Evolutionary conservation across 2,113 vertebrate species (phyloP).

Genomic region (Choloepus hoffmanni): DNA sequence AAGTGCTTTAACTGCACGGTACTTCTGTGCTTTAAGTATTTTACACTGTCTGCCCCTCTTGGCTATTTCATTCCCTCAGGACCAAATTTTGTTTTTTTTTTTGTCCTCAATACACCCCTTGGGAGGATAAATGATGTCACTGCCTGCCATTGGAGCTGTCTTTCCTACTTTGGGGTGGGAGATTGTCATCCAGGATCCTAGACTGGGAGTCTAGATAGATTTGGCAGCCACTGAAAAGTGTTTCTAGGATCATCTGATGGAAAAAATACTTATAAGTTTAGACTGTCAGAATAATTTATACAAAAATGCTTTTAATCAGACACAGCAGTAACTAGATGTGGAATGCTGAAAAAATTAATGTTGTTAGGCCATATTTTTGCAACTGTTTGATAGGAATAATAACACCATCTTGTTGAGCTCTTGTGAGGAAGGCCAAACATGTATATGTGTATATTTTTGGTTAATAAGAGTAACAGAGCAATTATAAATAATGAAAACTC

Average conservation of each 20-base stretch:
- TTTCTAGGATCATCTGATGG: not conserved
- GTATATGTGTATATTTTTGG: not conserved
- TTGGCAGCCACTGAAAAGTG: not conserved
- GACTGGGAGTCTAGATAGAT: not conserved
- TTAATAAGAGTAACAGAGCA: not conserved
- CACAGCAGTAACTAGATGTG: not conserved
- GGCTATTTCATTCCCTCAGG: not conserved
- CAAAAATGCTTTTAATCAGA: not conserved
- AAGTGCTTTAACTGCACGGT: not conserved
- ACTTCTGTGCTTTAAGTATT: not conserved
- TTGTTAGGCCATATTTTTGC: not conserved
- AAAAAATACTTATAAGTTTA: not conserved
- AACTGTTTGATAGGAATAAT: not conserved
- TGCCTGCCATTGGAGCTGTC: not conserved
- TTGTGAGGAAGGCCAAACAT: not conserved
- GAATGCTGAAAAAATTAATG: not conserved
- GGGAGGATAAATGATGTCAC: constrained; percentile 16
- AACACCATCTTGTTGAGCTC: not conserved
- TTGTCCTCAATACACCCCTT: not conserved
- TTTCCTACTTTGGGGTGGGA: not conserved
- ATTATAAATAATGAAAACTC: not conserved
- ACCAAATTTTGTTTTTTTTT: not conserved
- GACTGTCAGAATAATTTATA: not conserved
- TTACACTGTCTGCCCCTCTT: not conserved
- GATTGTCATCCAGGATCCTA: not conserved